A percentile compares a stretch with the other conserved stretches of the same genome.
Evolutionary conservation across 2,888 invertebrate species (phyloP).

Genomic region (Formica aserva): DNA sequence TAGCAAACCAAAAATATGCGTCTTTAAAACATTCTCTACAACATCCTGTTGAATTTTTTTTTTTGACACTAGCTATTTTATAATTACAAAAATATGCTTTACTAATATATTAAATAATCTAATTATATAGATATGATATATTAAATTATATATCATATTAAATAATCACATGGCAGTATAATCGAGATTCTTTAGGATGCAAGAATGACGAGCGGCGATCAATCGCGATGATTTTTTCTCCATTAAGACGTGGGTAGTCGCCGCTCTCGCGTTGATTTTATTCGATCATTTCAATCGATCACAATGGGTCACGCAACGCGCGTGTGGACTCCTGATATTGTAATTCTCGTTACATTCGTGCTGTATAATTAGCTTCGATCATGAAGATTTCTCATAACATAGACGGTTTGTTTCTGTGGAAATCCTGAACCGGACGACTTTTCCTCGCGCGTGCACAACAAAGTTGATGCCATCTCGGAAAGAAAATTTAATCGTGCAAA

Average conservation of each 20-base stretch:
- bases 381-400: constrained; percentile 50
- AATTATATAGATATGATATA: no score
- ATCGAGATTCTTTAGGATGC: constrained; percentile 16
- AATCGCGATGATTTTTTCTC: constrained; percentile 21
- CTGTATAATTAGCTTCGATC: constrained; percentile 30
- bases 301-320: constrained; percentile 17
- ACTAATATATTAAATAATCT: neutral
- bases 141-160: no score
- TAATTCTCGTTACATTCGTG: constrained; percentile 40
- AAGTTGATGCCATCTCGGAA: constrained; percentile 39
- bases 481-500: constrained; percentile 40
- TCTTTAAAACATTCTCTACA: neutral
- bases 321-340: constrained; percentile 31
- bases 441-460: constrained; percentile 40
- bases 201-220: constrained; percentile 13
- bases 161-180: no score
- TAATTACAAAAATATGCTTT: neutral
- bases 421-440: constrained; percentile 53
- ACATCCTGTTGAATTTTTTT: neutral
- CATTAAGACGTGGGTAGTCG: neutral
- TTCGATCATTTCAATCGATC: constrained; percentile 25
- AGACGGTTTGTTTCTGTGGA: constrained; percentile 22
- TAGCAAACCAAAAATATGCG: neutral
- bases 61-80: no score
- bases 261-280: constrained; percentile 33